Evolutionary conservation across 2,888 invertebrate species (phyloP).

Genomic region (Caenorhabditis uteleia): DNA sequence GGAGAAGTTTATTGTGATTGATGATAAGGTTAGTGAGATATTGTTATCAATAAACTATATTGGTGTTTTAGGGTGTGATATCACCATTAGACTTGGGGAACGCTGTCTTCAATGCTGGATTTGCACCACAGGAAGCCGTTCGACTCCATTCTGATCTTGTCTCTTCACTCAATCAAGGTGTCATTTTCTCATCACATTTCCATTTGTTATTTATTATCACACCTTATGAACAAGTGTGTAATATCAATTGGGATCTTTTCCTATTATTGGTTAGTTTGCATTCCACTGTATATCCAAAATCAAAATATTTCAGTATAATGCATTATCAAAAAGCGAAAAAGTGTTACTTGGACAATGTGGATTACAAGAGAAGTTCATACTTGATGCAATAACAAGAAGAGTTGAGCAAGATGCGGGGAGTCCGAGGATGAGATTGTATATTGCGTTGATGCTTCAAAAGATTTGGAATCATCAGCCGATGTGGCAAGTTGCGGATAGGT

Average conservation of each 20-base stretch:
- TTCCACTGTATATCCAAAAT: not conserved
- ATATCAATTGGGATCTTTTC: constrained; percentile 61
- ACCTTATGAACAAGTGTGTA: constrained; percentile 76
- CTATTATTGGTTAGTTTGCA: constrained; percentile 15
- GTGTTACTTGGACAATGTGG: constrained; percentile 81
- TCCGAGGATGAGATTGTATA: constrained; percentile 79
- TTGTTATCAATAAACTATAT: not conserved
- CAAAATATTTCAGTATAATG: constrained; percentile 74
- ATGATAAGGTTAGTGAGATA: constrained; percentile 2
- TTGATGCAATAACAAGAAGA: constrained; percentile 75
- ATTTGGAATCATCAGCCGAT: constrained; percentile 72
- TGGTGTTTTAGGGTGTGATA: constrained; percentile 19
- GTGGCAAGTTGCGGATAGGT: constrained; percentile 76
- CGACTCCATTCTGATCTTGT: constrained; percentile 80
- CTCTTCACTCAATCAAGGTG: constrained; percentile 76
- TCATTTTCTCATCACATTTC: constrained; percentile 82
- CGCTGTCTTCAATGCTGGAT: constrained; percentile 86
- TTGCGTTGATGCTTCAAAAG: constrained; percentile 84
- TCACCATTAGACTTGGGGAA: constrained; percentile 75
- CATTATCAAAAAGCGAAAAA: constrained; percentile 76
- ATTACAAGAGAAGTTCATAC: constrained; percentile 79
- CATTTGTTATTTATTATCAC: constrained; percentile 88
- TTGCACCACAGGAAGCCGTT: constrained; percentile 80
- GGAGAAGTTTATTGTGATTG: constrained; percentile 24
- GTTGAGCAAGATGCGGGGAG: constrained; percentile 72